Conservation (phyloP, 2,797 vertebrate species). For the Intellagama lesueurii region DNA sequence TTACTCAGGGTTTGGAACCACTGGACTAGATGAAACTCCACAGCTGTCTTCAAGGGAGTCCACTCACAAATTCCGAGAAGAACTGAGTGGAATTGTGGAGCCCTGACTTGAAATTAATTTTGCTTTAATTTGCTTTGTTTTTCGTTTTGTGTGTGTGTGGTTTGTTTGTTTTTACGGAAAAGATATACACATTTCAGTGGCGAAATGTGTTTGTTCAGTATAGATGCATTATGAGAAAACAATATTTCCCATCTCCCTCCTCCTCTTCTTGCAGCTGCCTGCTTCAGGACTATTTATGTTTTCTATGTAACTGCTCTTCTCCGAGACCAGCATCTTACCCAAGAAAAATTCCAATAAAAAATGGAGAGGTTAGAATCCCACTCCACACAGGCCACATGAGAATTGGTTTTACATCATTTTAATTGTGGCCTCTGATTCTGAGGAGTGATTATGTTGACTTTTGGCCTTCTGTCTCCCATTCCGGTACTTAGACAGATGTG, state of each 20-base stretch:
- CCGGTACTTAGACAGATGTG: slow-evolving; percentile 60
- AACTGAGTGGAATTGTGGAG: background rate
- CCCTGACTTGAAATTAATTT: slow-evolving; percentile 32
- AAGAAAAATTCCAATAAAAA: slow-evolving; percentile 48
- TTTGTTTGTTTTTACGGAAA: slow-evolving; percentile 28
- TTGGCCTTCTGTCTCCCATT: slow-evolving; percentile 46
- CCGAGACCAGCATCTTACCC: slow-evolving; percentile 25
- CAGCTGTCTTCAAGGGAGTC: no score
- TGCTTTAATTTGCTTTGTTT: slow-evolving; percentile 30
- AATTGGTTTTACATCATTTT: slow-evolving; percentile 60
- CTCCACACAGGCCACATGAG: slow-evolving; percentile 30
- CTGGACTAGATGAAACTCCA: no score
- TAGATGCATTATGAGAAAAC: slow-evolving; percentile 49
- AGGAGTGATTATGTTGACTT: slow-evolving; percentile 46
- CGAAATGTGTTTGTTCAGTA: slow-evolving; percentile 42
- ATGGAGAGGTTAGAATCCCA: slow-evolving; percentile 52
- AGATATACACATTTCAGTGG: slow-evolving; percentile 3
- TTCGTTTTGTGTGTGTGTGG: no score
- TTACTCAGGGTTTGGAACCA: no score
- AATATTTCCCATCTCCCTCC: background rate
- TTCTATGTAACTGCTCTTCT: slow-evolving; percentile 22
- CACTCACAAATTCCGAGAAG: no score
- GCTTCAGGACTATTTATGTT: background rate
- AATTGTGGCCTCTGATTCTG: slow-evolving; percentile 51
- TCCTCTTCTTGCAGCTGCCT: background rate